Evolutionary conservation across 2,888 invertebrate genomes (phyloP).

Genomic region (Tyria jacobaeae): DNA sequence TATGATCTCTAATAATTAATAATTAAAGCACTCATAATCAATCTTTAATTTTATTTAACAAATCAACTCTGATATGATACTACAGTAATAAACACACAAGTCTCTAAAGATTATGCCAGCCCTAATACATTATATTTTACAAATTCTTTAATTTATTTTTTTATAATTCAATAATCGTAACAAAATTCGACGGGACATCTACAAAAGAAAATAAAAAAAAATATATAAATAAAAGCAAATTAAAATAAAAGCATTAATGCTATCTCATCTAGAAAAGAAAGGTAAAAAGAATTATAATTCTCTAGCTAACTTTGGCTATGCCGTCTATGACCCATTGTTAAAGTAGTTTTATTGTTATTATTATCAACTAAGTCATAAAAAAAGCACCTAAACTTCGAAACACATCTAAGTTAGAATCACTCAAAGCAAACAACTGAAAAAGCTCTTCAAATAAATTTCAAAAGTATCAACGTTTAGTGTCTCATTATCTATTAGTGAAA

Average conservation of each 20-base stretch:
- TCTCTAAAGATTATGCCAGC: conserved; percentile 79
- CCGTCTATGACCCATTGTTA: conserved; percentile 73
- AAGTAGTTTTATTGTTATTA: conserved; percentile 64
- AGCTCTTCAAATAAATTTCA: conserved; percentile 65
- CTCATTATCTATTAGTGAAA: conserved; percentile 86
- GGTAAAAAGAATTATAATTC: conserved; percentile 76
- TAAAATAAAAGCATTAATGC: conserved; percentile 46
- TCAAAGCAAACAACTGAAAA: conserved; percentile 58
- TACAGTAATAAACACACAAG: conserved; percentile 77
- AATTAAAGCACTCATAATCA: conserved; percentile 82
- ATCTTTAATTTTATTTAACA: conserved; percentile 78
- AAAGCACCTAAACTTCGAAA: conserved; percentile 79
- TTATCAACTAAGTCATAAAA: conserved; percentile 76
- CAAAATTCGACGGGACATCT: conserved; percentile 46
- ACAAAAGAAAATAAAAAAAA: conserved; percentile 17
- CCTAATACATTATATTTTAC: conserved; percentile 72
- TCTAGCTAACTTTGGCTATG: conserved; percentile 85
- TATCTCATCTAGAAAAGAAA: conserved; percentile 49
- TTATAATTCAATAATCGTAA: conserved; percentile 67
- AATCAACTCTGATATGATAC: conserved; percentile 73
- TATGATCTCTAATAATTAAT: conserved; percentile 76
- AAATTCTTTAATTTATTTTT: conserved; percentile 57
- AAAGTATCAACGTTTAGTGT: conserved; percentile 78
- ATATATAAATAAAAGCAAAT: conserved; percentile 46
- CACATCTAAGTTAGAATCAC: conserved; percentile 58